Conservation (phyloP, 2,888 invertebrate genomes). For the Opisthograptis luteolata region DNA sequence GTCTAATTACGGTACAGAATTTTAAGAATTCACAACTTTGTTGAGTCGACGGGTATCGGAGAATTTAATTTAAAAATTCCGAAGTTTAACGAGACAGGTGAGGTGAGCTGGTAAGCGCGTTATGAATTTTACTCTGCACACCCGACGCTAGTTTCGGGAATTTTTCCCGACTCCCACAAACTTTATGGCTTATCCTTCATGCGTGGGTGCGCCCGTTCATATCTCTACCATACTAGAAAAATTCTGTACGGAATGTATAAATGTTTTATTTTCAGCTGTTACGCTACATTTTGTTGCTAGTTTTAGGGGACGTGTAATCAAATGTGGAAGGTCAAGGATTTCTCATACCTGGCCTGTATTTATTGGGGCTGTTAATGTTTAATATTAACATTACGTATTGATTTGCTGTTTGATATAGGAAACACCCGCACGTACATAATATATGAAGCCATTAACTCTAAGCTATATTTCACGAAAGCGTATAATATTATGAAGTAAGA, state of each 20-base stretch:
- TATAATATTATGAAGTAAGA: conserved; percentile 7
- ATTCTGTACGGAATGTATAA: conserved; percentile 42
- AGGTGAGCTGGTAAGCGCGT: conserved; percentile 79
- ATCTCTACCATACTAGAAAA: conserved; percentile 34
- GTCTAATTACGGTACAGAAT: conserved; percentile 77
- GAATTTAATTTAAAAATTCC: conserved; percentile 85
- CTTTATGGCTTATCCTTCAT: conserved; percentile 73
- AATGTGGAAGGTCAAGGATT: conserved; percentile 39
- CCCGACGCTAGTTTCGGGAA: conserved; percentile 69
- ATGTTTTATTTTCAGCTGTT: conserved; percentile 43
- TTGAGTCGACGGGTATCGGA: conserved; percentile 68
- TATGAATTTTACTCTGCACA: conserved; percentile 77
- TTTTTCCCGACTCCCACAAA: conserved; percentile 71
- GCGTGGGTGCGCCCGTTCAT: conserved; percentile 54
- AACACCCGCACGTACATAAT: not conserved
- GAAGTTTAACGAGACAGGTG: conserved; percentile 82
- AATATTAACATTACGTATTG: conserved; percentile 11
- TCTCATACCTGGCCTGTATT: conserved; percentile 4
- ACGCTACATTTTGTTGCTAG: conserved; percentile 34
- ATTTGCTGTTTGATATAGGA: not conserved
- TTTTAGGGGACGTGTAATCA: conserved; percentile 38
- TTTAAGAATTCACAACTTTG: conserved; percentile 80
- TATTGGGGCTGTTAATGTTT: not conserved
- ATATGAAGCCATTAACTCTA: too few relatives aligned
- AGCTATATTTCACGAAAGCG: conserved; percentile 21